Base-by-base conservation (phyloP, 2,113 vertebrate genomes). In the Sinocyclocheilus anshuiensis region DNA sequence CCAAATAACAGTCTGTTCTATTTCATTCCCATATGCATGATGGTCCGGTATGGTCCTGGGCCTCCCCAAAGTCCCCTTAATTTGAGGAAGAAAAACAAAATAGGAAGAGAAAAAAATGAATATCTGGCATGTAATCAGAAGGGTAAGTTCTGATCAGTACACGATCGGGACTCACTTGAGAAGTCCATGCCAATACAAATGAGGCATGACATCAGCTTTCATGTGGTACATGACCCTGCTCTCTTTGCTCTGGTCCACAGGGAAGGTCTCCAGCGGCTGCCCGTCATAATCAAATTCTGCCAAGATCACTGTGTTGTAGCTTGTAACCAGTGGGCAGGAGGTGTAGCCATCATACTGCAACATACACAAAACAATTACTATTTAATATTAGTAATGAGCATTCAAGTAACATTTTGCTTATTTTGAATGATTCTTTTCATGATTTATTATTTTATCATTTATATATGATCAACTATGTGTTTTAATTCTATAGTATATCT, bases 11-110 rank as follows among this genome's bases (percentile, higher is more conserved):
- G 4, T 42, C 9, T 83, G 18, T 20, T 72, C 86, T 92, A 97
- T 89, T 97, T 97, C 92, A 97, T 94, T 33, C 98, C 97, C 53
- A 99, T 94, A 90, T 98, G 97, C 88, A 99, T 80, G 22, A 99
- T 74, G 86, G 97, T 99, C 89, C 98, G 94, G 91, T 96, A 69
- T 18, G 95, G 96, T 90, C 92, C 97, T 67, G 98, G 98, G 89
- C 98, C 98, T 82, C 97, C 97, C 98, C 98, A 99, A 81, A 97
- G 91, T 1, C 98, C 98, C 94, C 98, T 99, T 91, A n/a, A 83
- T 72, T 63, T 74, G 10, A 61, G 10, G 6, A 22, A 72, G 2
- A 63, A 20, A 75, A 74, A 1, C 9, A 71, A 65, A n/a, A 84
- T 71, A 72, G 53, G 18, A 48, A 45, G 4, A 20, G 69, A 13